Conservation (phyloP, 2,113 vertebrate genomes). For the Centropus unirufus region DNA sequence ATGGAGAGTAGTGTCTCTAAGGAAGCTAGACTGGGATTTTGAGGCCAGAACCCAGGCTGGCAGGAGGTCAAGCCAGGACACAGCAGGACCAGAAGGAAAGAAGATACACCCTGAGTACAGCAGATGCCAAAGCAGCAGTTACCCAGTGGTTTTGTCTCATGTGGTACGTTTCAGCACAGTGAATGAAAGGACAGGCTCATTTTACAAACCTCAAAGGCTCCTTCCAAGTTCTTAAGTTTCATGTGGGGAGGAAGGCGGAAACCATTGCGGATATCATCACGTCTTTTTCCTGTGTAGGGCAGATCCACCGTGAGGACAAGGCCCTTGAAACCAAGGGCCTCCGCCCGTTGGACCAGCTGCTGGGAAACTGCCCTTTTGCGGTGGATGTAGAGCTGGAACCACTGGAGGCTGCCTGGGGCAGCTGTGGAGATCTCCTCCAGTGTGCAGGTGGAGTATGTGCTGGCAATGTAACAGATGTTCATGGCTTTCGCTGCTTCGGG, state of each 20-base stretch:
- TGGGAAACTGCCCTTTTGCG: conserved; percentile 83
- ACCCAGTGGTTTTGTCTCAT: not conserved
- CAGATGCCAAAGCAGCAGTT: conserved; percentile 6
- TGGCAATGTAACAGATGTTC: conserved; percentile 87
- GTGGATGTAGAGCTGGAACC: conserved; percentile 96
- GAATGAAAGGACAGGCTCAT: not conserved
- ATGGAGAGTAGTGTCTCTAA: not conserved
- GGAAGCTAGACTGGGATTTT: not conserved
- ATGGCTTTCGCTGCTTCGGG: conserved; percentile 82
- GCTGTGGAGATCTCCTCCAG: conserved; percentile 87
- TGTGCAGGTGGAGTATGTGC: conserved; percentile 87
- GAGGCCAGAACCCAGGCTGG: not conserved
- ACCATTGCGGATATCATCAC: conserved; percentile 86
- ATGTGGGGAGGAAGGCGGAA: conserved; percentile 84
- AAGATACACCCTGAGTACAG: not conserved
- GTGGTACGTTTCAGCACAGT: fast-evolving
- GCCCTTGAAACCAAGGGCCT: conserved; percentile 87
- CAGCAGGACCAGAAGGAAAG: not conserved
- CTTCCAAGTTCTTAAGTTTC: conserved; percentile 86
- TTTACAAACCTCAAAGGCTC: conserved; percentile 82
- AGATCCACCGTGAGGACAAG: conserved; percentile 90
- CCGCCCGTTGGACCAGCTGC: conserved; percentile 82
- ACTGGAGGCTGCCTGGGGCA: conserved; percentile 82
- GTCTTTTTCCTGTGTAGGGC: conserved; percentile 87
- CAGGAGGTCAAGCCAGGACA: not conserved